These are phyloP conservation scores for Protonibea diacanthus DNA, from an alignment of 2,797 vertebrate species.

Conservation along the genomic window DNA sequence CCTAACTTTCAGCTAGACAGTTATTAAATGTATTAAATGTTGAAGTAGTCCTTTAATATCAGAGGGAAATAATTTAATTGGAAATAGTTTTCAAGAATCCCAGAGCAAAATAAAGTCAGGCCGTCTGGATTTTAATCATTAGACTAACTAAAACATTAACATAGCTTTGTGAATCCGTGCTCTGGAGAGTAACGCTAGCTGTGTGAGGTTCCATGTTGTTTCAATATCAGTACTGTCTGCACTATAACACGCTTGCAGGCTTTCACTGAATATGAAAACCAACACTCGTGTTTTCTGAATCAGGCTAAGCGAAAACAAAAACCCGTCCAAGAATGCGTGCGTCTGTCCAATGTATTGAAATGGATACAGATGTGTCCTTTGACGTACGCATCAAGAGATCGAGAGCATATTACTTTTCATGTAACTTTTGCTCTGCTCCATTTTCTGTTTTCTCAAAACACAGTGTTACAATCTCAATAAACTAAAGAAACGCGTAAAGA, in stretches of 20 bases:
- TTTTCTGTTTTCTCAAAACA: constrained; percentile 2
- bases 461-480: background rate
- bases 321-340: background rate
- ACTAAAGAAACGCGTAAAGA: background rate
- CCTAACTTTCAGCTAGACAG: background rate
- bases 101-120: background rate
- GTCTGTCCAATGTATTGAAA: background rate
- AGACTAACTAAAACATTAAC: background rate
- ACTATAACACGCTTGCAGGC: background rate
- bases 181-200: background rate
- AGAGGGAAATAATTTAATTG: background rate
- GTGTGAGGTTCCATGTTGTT: background rate
- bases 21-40: background rate
- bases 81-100: background rate
- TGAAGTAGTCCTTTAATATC: background rate
- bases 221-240: background rate
- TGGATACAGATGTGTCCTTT: background rate
- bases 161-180: background rate
- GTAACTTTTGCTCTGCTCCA: constrained; percentile 1
- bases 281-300: background rate
- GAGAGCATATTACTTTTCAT: background rate
- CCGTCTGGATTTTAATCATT: background rate
- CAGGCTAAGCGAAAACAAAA: background rate
- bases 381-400: background rate
- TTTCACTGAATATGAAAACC: constrained; percentile 11